Base-by-base conservation (phyloP, 2,888 invertebrate genomes). In the Andrena bucephala region DNA sequence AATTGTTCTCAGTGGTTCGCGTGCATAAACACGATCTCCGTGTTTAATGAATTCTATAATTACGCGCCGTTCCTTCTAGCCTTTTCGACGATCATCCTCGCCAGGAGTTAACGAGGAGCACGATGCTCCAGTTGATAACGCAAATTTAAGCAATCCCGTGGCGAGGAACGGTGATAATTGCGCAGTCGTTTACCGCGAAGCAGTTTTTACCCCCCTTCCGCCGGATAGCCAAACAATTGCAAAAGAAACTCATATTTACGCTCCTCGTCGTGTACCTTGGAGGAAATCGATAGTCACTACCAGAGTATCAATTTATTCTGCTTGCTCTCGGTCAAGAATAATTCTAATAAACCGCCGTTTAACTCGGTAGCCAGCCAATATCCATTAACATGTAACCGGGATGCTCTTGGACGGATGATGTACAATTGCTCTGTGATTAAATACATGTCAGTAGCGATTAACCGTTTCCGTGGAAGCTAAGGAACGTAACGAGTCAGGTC, bases 1-100 rank as follows among this genome's bases (percentile, higher is more conserved):
- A 85, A 85, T 85, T 83, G 78, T 72, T 83, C 81, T 54, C 72
- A 29, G 16, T 62, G 72, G 86, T 75, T 66, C 69, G 42, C 62
- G 63, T 62, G 36, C 20, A 57, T 63, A 67, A 74, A 81, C 60
- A 70, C 48, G 42, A 87, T 75, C 50, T 67, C 50, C 84, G 66
- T 65, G 62, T 69, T 76, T 72, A 86, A 86, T 84, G 77, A 86
- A 86, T 86, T 84, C 78, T 75, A 62, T 84, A 87, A 86, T 81
- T 76, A 75, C 71, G 60, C 62, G 67, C 62, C 52, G 48, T 74
- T 62, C 74, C 71, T 71, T 62, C 59, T 36, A 31, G n/a, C 13
- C 10, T 62, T 54, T 24, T 36, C 36, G 50, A 29, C 27, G 52
- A 73, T 65, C 72, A 42, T 27, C 50, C 27, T 31, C 42, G 52